Percentiles rank a stretch among this genome's conserved stretches.
phyloP scores from a whole-genome alignment of 37 sponge, comb jelly and placozoan species.

The Eunapius fragilis region DNA sequence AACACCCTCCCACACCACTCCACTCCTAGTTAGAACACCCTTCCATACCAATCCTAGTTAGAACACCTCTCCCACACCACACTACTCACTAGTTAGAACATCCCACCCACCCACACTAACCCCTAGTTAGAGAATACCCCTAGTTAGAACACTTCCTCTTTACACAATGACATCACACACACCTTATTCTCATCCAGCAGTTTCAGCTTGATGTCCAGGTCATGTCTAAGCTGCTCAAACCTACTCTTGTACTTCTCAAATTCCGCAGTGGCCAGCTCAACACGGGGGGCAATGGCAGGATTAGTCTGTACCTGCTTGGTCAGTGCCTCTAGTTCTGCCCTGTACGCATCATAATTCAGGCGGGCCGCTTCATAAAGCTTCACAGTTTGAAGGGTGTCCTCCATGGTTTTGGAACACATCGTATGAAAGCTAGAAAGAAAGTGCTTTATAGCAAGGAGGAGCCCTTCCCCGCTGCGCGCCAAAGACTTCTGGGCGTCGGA shows the following conservation, averaged over 20 bases:
- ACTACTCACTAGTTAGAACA: no score
- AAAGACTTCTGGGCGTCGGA: slow-evolving; percentile 79
- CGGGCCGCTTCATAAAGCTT: slow-evolving; percentile 84
- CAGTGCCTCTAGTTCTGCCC: slow-evolving; percentile 75
- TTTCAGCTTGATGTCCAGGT: slow-evolving; percentile 89
- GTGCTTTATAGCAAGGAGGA: slow-evolving; percentile 56
- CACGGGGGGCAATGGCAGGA: slow-evolving; percentile 40
- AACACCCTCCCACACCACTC: no score
- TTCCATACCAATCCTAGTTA: no score
- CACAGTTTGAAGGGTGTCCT: slow-evolving; percentile 86
- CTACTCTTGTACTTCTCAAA: slow-evolving; percentile 72
- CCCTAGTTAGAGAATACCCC: no score
- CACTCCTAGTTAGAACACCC: no score
- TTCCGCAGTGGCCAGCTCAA: slow-evolving; percentile 53
- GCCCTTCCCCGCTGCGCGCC: slow-evolving; percentile 72
- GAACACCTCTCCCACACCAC: no score
- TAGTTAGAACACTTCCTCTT: neutral
- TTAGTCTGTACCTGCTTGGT: slow-evolving; percentile 40
- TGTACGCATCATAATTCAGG: slow-evolving; percentile 84
- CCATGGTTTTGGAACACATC: slow-evolving; percentile 86
- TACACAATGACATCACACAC: neutral
- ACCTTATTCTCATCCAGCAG: slow-evolving; percentile 94
- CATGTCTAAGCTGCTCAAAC: slow-evolving; percentile 84
- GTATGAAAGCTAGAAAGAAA: slow-evolving; percentile 78
- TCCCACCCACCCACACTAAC: no score